Percentiles rank a stretch among this genome's conserved stretches.
Evolutionary conservation across 2,113 vertebrate species (phyloP).

Genomic region (Redunca redunca): DNA sequence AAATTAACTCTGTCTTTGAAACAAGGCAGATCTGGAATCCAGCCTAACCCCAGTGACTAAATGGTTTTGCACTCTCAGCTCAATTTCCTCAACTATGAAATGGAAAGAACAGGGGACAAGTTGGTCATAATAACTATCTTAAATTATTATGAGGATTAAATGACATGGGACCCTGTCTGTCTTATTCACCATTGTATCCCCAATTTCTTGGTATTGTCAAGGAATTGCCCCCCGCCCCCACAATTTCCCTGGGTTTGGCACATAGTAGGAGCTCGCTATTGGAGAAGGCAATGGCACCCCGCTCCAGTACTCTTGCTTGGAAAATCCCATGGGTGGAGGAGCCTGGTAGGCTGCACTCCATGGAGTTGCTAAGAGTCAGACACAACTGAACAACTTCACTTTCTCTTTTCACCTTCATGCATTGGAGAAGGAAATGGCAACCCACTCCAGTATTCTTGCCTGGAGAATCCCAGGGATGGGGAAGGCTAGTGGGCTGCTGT

Average conservation of each 20-base stretch:
- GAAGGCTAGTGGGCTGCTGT: too few species aligned
- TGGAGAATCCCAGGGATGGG: too few species aligned
- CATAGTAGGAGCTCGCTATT: background rate
- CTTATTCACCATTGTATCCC: background rate
- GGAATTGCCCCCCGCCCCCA: fast-evolving
- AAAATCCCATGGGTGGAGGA: too few species aligned
- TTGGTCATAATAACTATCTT: background rate
- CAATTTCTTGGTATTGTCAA: background rate
- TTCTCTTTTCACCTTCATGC: too few species aligned
- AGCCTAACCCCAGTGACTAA: background rate
- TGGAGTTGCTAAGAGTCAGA: too few species aligned
- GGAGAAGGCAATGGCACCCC: too few species aligned
- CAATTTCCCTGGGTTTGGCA: background rate
- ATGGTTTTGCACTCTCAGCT: background rate
- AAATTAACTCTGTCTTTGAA: background rate
- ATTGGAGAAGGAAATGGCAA: too few species aligned
- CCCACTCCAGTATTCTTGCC: too few species aligned
- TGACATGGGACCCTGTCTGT: background rate
- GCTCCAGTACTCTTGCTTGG: too few species aligned
- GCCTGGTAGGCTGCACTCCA: too few species aligned
- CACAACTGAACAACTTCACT: too few species aligned
- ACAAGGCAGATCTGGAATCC: background rate
- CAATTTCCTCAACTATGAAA: background rate
- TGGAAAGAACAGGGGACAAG: background rate
- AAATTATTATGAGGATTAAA: background rate